Conservation (phyloP, 2,888 invertebrate species). For the Campopleginae sp. region DNA sequence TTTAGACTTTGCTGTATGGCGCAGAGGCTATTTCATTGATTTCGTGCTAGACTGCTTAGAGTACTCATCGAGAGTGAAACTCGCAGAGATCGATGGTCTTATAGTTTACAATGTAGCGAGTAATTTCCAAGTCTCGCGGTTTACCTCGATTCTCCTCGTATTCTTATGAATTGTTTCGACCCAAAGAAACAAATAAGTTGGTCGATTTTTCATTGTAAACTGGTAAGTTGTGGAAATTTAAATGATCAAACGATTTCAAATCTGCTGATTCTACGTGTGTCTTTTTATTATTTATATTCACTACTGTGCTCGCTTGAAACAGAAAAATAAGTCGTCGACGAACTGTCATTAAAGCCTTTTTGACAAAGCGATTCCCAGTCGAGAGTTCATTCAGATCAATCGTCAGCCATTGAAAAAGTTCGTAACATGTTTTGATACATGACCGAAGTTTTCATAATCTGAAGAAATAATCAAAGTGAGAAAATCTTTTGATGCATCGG, state of each 20-base stretch:
- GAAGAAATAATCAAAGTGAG: conserved; percentile 11
- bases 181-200: neutral
- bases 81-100: conserved; percentile 1
- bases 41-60: neutral
- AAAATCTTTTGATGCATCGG: neutral
- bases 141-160: neutral
- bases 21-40: conserved; percentile 33
- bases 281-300: neutral
- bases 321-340: neutral
- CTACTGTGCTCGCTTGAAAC: neutral
- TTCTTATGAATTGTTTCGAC: neutral
- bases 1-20: neutral
- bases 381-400: neutral
- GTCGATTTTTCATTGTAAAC: neutral
- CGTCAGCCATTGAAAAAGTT: conserved; percentile 17
- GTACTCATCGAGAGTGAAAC: conserved; percentile 17
- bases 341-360: neutral
- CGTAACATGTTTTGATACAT: conserved; percentile 58
- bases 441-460: conserved; percentile 50
- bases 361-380: neutral
- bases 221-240: neutral
- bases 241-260: neutral
- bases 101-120: neutral
- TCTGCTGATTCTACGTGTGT: neutral
- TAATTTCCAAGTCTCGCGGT: neutral